Conservation (phyloP, 2,113 vertebrate genomes). For the Eupsittula cactorum region DNA sequence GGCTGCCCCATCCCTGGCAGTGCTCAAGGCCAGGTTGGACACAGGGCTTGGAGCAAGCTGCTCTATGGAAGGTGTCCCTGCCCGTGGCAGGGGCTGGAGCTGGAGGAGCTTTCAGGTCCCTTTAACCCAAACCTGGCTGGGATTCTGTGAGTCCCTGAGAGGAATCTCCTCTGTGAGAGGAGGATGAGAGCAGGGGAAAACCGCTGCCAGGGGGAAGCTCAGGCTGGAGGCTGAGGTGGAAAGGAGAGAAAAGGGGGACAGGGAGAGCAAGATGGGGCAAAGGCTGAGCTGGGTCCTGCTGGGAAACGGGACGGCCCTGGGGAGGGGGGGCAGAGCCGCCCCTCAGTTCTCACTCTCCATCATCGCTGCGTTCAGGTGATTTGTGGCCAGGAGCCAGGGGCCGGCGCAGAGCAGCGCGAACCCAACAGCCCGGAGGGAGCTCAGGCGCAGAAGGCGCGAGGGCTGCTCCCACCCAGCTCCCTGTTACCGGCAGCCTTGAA, state of each 20-base stretch:
- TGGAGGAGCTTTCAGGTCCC: too few relatives aligned
- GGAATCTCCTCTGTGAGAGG: not conserved
- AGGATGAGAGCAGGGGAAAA: not conserved
- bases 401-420: constrained; percentile 46
- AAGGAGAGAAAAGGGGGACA: not conserved
- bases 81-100: fast-evolving
- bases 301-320: not conserved
- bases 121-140: not conserved
- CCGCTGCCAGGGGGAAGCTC: fast-evolving
- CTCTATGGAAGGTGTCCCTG: not conserved
- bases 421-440: constrained; percentile 34
- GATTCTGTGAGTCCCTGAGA: not conserved
- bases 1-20: too few relatives aligned
- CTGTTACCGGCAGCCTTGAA: constrained; percentile 57
- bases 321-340: not conserved
- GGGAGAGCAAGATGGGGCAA: not conserved
- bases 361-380: constrained; percentile 14
- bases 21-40: too few relatives aligned
- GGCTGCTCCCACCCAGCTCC: constrained; percentile 52
- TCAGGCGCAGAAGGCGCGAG: constrained; percentile 28
- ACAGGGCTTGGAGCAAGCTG: not conserved
- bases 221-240: not conserved
- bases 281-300: not conserved
- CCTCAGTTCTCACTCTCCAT: not conserved
- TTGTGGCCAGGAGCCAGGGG: constrained; percentile 45